Base-by-base conservation (phyloP, 2,797 vertebrate genomes). In the Botia almorhae region DNA sequence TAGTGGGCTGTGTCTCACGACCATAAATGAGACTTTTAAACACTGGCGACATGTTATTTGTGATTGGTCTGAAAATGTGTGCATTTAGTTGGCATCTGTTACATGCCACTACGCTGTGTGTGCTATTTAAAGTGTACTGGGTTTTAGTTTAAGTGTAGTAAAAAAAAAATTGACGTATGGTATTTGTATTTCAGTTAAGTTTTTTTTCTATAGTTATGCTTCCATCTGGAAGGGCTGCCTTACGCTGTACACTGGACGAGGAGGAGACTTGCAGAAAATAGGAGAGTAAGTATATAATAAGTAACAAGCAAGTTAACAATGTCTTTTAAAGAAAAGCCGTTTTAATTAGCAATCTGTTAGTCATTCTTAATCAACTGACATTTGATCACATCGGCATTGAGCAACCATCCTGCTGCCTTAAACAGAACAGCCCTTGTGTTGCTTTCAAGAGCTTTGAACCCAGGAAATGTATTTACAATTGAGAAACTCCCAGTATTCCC, bases 201-300 rank as follows among this genome's bases (percentile, higher is more conserved):
- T 26, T 46, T 46, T 46, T 46, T 46, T 46, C 43, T 46, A 7
- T 87, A 99, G 98, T 43, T 99, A 99, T 26, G 98, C 98, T 0
- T 98, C 98, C 67, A 96, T 99, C 78, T 99, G 97, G 97, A 99
- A 99, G 92, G 97, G 96, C 58, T 98, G 96, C 81, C 92, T 99
- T 88, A 99, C 98, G 0, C 92, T 99, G 67, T 99, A 99, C 92
- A 99, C 96, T 43, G 98, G 98, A 87, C 94, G 96, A 92, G 97
- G 96, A 84, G 98, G 98, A 26, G 97, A 99, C 85, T 94, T 99
- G 75, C 98, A 99, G 87, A 99, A 99, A 92, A 99, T 99, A 69
- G 98, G 98, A 86, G 98, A 99, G 98, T 99, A 92, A 97, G 98
- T 98, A 90, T 83, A 23, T 60, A 10, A 14, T 33, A 51, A 51